These are phyloP conservation scores for Sparus aurata DNA, from an alignment of 2,797 vertebrate genomes.

Conservation along the genomic window DNA sequence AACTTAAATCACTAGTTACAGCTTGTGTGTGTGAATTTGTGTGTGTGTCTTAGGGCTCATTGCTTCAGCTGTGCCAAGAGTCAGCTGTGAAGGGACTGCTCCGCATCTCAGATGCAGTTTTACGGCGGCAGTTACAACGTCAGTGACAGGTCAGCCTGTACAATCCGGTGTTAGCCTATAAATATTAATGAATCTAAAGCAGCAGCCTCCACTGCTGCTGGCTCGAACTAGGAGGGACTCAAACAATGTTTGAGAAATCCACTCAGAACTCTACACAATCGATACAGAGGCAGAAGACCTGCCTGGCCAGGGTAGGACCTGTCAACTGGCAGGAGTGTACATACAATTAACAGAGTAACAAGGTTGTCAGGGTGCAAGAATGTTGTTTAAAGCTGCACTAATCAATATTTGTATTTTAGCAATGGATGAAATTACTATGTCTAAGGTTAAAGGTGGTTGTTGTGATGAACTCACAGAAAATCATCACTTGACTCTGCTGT, in stretches of 20 bases:
- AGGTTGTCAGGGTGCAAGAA: background rate
- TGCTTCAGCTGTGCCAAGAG: slow-evolving; percentile 47
- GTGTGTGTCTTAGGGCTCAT: background rate
- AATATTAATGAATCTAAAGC: slow-evolving; percentile 71
- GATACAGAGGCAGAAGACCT: slow-evolving; percentile 26
- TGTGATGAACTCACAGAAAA: background rate
- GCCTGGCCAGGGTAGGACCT: slow-evolving; percentile 6
- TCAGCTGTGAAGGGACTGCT: slow-evolving; percentile 41
- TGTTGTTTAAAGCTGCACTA: slow-evolving; percentile 10
- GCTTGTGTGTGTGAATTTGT: slow-evolving; percentile 1
- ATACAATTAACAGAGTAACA: slow-evolving; percentile 11
- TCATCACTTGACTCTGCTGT: no score
- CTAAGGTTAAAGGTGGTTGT: background rate
- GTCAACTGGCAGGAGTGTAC: background rate
- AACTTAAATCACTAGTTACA: slow-evolving; percentile 17
- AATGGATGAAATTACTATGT: background rate
- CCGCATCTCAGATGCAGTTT: slow-evolving; percentile 52
- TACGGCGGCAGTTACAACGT: slow-evolving; percentile 66
- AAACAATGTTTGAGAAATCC: slow-evolving; percentile 39
- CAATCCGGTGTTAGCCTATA: slow-evolving; percentile 58
- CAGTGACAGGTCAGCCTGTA: slow-evolving; percentile 63
- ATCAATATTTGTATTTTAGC: slow-evolving; percentile 24
- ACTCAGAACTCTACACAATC: slow-evolving; percentile 34
- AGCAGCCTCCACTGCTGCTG: slow-evolving; percentile 38
- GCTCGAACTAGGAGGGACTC: slow-evolving; percentile 27